phyloP scores from a whole-genome alignment of 2,797 vertebrate genomes.

The Necrosyrtes monachus region DNA sequence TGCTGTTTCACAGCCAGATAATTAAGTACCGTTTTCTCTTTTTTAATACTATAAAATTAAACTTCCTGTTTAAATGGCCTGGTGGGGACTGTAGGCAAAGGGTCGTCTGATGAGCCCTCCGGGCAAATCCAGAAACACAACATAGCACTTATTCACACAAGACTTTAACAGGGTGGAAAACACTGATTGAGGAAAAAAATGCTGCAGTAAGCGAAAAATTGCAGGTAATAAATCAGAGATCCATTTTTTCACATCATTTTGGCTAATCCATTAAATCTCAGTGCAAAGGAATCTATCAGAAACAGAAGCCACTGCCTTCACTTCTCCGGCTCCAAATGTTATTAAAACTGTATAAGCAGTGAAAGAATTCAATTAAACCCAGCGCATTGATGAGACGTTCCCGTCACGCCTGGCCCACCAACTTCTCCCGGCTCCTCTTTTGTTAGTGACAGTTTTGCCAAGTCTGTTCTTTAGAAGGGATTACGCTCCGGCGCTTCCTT shows the following conservation, averaged over 20 bases:
- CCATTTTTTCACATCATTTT: conserved; percentile 79
- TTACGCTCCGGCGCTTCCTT: fast-evolving
- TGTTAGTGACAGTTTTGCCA: background rate
- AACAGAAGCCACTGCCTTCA: conserved; percentile 65
- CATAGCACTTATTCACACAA: conserved; percentile 78
- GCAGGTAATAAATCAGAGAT: conserved; percentile 82
- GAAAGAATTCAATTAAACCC: background rate
- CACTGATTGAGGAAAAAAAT: conserved; percentile 61
- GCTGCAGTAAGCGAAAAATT: conserved; percentile 79
- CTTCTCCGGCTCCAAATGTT: background rate
- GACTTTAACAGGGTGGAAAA: conserved; percentile 72
- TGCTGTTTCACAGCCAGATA: conserved; percentile 83
- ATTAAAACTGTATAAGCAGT: background rate
- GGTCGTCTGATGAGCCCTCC: conserved; percentile 71
- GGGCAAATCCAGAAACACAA: conserved; percentile 75
- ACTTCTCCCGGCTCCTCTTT: background rate
- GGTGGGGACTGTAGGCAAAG: conserved; percentile 72
- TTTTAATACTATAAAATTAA: conserved; percentile 84
- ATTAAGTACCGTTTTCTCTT: conserved; percentile 83
- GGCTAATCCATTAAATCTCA: conserved; percentile 85
- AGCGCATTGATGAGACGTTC: background rate
- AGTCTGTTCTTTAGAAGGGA: background rate
- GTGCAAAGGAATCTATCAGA: conserved; percentile 77
- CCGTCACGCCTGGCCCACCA: background rate
- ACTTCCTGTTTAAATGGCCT: conserved; percentile 84